phyloP scores from a whole-genome alignment of 1,140 invertebrate genomes.

The Ericerus pela region DNA sequence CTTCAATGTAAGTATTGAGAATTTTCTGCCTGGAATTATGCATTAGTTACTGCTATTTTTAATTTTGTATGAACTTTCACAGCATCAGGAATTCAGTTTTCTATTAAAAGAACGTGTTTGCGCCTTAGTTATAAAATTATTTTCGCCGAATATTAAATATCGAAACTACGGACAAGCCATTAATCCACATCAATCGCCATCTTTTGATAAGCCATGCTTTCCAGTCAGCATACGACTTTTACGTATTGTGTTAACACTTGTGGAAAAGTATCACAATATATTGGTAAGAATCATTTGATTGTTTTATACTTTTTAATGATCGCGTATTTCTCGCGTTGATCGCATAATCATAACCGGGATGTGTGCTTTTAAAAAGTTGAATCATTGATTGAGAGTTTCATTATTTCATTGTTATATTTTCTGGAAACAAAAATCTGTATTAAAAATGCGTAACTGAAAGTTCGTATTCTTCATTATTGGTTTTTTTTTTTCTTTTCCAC shows the following conservation, averaged over 20 bases:
- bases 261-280: slow-evolving; percentile 84
- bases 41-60: background rate
- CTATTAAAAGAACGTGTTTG: slow-evolving; percentile 92
- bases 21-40: background rate
- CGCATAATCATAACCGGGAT: background rate
- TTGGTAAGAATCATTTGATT: slow-evolving; percentile 50
- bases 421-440: background rate
- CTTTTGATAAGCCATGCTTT: slow-evolving; percentile 85
- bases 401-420: slow-evolving; percentile 2
- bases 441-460: background rate
- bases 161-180: slow-evolving; percentile 41
- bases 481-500: slow-evolving; percentile 15
- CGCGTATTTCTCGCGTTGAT: background rate
- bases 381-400: background rate
- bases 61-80: slow-evolving; percentile 30
- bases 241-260: slow-evolving; percentile 78
- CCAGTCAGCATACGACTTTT: slow-evolving; percentile 90
- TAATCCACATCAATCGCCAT: slow-evolving; percentile 38
- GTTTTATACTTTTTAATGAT: background rate
- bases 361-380: background rate
- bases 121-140: slow-evolving; percentile 91
- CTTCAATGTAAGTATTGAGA: slow-evolving; percentile 53
- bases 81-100: slow-evolving; percentile 89
- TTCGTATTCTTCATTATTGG: slow-evolving; percentile 10
- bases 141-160: slow-evolving; percentile 91